Conservation (phyloP, 2,797 vertebrate genomes). For the Acipenser transmontanus region DNA sequence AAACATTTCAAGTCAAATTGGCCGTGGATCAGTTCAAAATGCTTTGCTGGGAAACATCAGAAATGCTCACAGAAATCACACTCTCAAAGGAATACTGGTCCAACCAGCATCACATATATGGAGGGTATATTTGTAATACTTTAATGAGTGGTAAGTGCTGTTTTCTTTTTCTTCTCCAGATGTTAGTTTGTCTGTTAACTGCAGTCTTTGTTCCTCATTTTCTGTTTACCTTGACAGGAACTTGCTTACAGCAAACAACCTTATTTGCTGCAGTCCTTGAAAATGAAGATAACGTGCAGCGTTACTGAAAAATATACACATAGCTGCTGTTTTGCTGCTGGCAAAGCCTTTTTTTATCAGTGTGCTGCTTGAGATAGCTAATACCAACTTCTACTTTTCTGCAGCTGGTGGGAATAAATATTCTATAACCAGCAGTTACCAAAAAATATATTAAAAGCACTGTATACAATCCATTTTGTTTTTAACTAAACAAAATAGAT, state of each 20-base stretch:
- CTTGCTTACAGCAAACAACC: not conserved
- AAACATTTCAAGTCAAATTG: constrained; percentile 7
- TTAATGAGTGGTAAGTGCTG: constrained; percentile 56
- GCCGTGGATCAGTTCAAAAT: constrained; percentile 7
- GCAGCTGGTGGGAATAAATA: too few relatives aligned
- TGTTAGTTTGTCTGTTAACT: not conserved
- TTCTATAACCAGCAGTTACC: too few relatives aligned
- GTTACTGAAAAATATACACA: too few relatives aligned
- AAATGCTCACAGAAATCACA: constrained; percentile 30
- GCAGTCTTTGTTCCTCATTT: not conserved
- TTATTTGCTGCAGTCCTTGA: not conserved
- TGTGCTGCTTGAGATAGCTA: too few relatives aligned
- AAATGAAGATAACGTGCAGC: too few relatives aligned
- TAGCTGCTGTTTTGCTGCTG: too few relatives aligned
- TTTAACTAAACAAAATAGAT: too few relatives aligned
- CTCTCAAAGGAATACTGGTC: constrained; percentile 31
- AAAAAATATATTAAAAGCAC: too few relatives aligned
- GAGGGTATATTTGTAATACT: constrained; percentile 47
- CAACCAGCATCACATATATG: constrained; percentile 34
- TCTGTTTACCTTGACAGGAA: too few relatives aligned
- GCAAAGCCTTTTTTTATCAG: too few relatives aligned
- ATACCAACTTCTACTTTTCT: too few relatives aligned
- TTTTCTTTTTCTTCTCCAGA: constrained; percentile 3
- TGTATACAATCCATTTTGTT: too few relatives aligned
- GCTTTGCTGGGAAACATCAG: constrained; percentile 38